Percentiles rank a stretch among this genome's conserved stretches.
phyloP scores from a whole-genome alignment of 2,888 invertebrate species.

The Hipparchia semele region DNA sequence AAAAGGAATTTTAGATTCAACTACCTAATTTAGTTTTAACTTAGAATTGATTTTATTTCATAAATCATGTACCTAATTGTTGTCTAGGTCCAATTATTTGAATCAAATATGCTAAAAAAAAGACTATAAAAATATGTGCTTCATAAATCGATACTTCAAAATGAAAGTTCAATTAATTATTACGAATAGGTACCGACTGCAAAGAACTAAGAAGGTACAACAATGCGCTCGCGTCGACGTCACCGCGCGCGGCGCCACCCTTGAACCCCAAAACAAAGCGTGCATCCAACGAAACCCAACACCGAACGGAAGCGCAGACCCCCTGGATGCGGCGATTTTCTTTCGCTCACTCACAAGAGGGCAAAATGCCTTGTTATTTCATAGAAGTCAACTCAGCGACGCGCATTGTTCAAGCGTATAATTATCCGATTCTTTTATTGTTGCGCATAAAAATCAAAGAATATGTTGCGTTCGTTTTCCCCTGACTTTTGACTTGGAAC shows the following conservation, averaged over 20 bases:
- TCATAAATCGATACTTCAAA: neutral
- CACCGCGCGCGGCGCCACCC: conserved; percentile 54
- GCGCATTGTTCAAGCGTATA: conserved; percentile 76
- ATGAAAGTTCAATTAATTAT: conserved; percentile 8
- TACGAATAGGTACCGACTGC: conserved; percentile 5
- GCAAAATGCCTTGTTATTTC: conserved; percentile 68
- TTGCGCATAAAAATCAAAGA: conserved; percentile 75
- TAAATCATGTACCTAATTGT: too few relatives aligned
- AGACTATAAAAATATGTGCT: too few relatives aligned
- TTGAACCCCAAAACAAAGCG: conserved; percentile 65
- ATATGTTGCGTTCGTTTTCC: conserved; percentile 76
- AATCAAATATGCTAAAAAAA: too few relatives aligned
- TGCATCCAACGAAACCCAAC: conserved; percentile 61
- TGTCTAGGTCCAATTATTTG: too few relatives aligned
- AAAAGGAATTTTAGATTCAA: too few relatives aligned
- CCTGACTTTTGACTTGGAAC: conserved; percentile 77
- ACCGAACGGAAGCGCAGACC: conserved; percentile 79
- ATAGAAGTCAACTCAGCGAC: conserved; percentile 75
- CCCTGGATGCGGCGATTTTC: conserved; percentile 76
- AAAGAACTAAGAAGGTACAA: conserved; percentile 22
- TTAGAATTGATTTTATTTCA: too few relatives aligned
- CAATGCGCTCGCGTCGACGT: conserved; percentile 33
- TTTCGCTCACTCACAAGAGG: conserved; percentile 70
- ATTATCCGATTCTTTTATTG: conserved; percentile 77
- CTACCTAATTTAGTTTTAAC: too few relatives aligned